phyloP scores from a whole-genome alignment of 2,888 invertebrate genomes.

The Rhabditoides inermis region DNA sequence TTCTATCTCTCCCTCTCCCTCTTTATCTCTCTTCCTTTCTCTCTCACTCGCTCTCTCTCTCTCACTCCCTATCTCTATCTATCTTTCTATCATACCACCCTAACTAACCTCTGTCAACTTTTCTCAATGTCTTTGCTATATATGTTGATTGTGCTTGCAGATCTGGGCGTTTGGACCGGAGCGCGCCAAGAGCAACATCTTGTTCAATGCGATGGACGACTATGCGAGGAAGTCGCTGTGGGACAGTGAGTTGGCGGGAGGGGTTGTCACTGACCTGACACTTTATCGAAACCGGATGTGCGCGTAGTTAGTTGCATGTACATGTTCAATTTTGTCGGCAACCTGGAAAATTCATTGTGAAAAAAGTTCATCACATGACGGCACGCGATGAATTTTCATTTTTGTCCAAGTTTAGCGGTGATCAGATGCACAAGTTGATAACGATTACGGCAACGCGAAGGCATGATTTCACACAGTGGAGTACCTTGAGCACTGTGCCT shows the following conservation, averaged over 20 bases:
- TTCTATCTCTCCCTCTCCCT: neutral
- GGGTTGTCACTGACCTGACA: neutral
- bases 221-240: slow-evolving; percentile 56
- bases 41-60: neutral
- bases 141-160: slow-evolving; percentile 48
- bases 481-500: no score
- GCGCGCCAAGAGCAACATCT: slow-evolving; percentile 77
- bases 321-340: no score
- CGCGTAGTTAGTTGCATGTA: no score
- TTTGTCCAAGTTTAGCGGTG: no score
- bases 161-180: slow-evolving; percentile 87
- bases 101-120: no score
- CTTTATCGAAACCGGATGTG: neutral
- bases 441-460: no score
- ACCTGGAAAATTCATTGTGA: no score
- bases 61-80: neutral
- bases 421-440: no score
- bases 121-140: neutral
- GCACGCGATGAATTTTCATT: no score
- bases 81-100: neutral
- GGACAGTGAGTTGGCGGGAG: slow-evolving; percentile 12
- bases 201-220: slow-evolving; percentile 71
- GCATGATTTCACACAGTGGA: slow-evolving; percentile 3
- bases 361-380: no score
- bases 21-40: neutral